Base-by-base conservation (phyloP, 2,888 invertebrate genomes). In the Cantharis lateralis region DNA sequence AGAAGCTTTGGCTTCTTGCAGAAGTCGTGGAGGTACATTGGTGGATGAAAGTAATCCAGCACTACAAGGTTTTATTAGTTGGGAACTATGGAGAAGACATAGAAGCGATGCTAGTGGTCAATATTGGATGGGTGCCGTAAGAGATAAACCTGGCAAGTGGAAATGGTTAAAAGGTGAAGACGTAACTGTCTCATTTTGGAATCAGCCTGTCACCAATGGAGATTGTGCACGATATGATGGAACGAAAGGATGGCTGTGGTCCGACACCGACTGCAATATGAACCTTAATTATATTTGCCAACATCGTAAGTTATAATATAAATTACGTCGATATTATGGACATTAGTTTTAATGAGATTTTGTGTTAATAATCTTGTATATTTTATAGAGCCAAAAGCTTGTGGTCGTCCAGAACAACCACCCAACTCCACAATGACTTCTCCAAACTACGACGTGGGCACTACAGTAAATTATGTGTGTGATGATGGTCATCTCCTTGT, bases 31-130 rank as follows among this genome's bases (percentile, higher is more conserved):
- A 15, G 79, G 79, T 10, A 94, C 95, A 0, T 88, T 97, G 32
- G 95, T 97, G 4, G 96, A 96, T 84, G 97, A 97, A 88, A 96
- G 96, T 86, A 97, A 97, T 88, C 96, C 97, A 0, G 97, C 97
- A 0, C 90, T 97, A 48, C 97, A 97, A 88, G 97, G 97, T 0
- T 97, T 97, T 88, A 95, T 97, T 81, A 96, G 96, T 85, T 97
- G 97, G 97, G 97, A 97, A 85, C 89, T 97, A 62, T 97, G 97
- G 96, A 91, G 97, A 79, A 90, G 97, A 70, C 97, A 97, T 87
- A 92, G 95, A 85, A 96, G 95, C 85, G 97, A 97, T 88, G 94
- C 95, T 18, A 95, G 94, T 85, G 97, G 96, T 76, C 96, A 97
- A 83, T 97, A 97, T 87, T 97, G 97, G 97, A 95, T 97, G 94